Conservation (phyloP, 92 coral and sea anemone species). For the Pocillopora meandrina region DNA sequence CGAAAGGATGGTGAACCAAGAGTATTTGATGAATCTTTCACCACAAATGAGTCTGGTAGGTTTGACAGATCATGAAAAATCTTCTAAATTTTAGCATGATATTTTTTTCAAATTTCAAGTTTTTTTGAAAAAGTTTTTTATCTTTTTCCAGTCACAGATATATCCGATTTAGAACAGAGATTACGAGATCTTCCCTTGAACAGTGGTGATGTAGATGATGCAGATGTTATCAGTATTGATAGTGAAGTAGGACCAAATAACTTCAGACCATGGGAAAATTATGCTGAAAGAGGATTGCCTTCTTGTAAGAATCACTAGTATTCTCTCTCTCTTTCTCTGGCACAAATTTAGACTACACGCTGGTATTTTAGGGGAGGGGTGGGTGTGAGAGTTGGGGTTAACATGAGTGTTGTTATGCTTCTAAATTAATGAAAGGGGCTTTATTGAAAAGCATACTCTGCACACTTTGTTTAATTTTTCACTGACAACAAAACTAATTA, state of each 20-base stretch:
- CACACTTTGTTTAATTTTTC: too few relatives aligned
- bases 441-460: too few relatives aligned
- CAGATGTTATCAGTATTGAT: constrained; percentile 38
- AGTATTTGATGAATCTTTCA: constrained; percentile 97
- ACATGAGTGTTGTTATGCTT: too few relatives aligned
- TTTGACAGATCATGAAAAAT: not conserved
- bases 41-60: constrained; percentile 84
- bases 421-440: too few relatives aligned
- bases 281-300: constrained; percentile 75
- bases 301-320: constrained; percentile 76
- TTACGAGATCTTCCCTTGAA: constrained; percentile 81
- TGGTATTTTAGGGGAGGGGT: too few relatives aligned
- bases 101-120: not conserved
- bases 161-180: constrained; percentile 89
- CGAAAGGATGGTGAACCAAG: constrained; percentile 81
- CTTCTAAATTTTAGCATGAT: too few relatives aligned
- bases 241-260: constrained; percentile 68
- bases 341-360: too few relatives aligned
- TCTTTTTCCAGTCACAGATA: constrained; percentile 38
- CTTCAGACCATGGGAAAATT: constrained; percentile 85
- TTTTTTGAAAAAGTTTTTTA: not conserved
- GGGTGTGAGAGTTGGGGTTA: too few relatives aligned
- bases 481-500: too few relatives aligned
- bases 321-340: too few relatives aligned
- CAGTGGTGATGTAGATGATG: constrained; percentile 42